Conservation (phyloP, 1,140 invertebrate genomes). For the Zaprionus davidi region DNA sequence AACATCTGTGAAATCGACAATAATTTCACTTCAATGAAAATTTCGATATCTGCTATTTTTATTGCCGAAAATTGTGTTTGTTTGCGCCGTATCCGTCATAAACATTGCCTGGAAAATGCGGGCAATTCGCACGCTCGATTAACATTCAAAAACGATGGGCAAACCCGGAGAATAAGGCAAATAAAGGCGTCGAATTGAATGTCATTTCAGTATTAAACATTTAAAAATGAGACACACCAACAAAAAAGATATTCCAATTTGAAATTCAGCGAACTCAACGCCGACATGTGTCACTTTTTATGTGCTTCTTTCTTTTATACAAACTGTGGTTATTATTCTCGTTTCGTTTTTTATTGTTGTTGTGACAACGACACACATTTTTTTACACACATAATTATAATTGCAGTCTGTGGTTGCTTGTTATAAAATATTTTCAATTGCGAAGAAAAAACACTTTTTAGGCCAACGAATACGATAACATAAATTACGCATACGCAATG, state of each 20-base stretch:
- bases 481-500: neutral
- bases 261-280: conserved; percentile 37
- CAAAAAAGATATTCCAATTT: conserved; percentile 17
- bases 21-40: neutral
- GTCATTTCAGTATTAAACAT: conserved; percentile 27
- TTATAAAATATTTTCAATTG: conserved; percentile 23
- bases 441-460: conserved; percentile 10
- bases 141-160: conserved; percentile 58
- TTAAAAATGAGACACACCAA: conserved; percentile 18
- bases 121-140: conserved; percentile 69
- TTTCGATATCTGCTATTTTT: neutral
- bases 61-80: neutral
- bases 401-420: conserved; percentile 38
- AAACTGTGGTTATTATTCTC: conserved; percentile 37
- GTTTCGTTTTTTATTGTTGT: conserved; percentile 27
- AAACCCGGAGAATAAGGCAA: conserved; percentile 21
- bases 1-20: conserved; percentile 1
- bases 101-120: conserved; percentile 42
- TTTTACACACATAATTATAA: conserved; percentile 22
- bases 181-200: conserved; percentile 21
- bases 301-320: conserved; percentile 11
- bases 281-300: conserved; percentile 32
- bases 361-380: conserved; percentile 33
- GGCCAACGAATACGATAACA: conserved; percentile 1
- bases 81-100: neutral